These are phyloP conservation scores for Anthophora plumipes DNA, from an alignment of 2,888 invertebrate species.

Conservation along the genomic window DNA sequence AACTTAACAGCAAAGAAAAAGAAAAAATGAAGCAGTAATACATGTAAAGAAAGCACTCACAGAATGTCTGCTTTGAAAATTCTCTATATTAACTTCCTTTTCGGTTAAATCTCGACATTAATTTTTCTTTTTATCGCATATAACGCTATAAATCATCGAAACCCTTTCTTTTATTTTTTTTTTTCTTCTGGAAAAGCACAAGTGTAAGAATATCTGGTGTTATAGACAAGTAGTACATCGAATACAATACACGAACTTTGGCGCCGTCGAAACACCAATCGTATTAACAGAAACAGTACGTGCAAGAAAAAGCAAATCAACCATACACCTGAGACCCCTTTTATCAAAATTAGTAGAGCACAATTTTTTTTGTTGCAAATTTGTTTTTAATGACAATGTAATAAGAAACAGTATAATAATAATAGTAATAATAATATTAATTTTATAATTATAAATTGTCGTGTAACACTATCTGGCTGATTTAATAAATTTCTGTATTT, in stretches of 20 bases:
- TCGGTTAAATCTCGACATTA: conserved; percentile 60
- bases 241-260: conserved; percentile 60
- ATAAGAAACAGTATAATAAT: conserved; percentile 84
- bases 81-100: conserved; percentile 63
- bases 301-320: conserved; percentile 61
- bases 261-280: conserved; percentile 49
- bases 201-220: conserved; percentile 59
- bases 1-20: conserved; percentile 27
- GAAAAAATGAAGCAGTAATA: conserved; percentile 45
- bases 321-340: conserved; percentile 42
- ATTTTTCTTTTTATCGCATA: conserved; percentile 52
- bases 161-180: too few relatives aligned
- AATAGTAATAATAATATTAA: conserved; percentile 78
- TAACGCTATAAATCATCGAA: conserved; percentile 61
- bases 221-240: conserved; percentile 56
- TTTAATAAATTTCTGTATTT: conserved; percentile 74
- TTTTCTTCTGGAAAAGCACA: conserved; percentile 54
- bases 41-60: conserved; percentile 59
- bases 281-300: conserved; percentile 49
- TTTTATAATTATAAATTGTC: conserved; percentile 82
- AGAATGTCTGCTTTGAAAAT: conserved; percentile 61
- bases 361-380: conserved; percentile 75
- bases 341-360: conserved; percentile 69
- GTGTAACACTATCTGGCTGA: conserved; percentile 80
- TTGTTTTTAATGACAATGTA: conserved; percentile 84